Evolutionary conservation across 2,888 invertebrate species (phyloP), one percentile per base, ranked within the genome.

Genomic region (Eumerus sabulonum): DNA sequence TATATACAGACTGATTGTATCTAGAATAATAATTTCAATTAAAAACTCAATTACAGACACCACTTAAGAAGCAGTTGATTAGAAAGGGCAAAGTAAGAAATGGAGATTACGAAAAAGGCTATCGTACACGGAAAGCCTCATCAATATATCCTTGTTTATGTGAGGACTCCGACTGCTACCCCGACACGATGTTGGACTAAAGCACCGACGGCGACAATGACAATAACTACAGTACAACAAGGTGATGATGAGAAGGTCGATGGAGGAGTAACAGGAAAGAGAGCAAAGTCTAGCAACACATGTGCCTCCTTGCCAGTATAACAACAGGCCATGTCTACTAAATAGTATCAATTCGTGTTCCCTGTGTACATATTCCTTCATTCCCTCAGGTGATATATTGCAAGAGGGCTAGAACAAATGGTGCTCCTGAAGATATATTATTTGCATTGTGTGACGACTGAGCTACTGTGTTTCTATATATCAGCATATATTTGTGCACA

Each of bases 1-100:
- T n/a, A n/a, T 27, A 27, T 27, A 27, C 7, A 27, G 27, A 27
- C 27, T 27, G 27, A 27, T 7, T 36, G 27, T 64, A 70, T 66
- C 79, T 73, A 63, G 76, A 82, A 83, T 76, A 79, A 82, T 82
- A 83, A 82, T 84, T 84, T 76, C 82, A 84, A 84, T 84, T 84
- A 84, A 84, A 84, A 83, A 84, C 82, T 82, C 82, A 84, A 83
- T 84, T 83, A 83, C 70, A 82, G 82, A 79, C 82, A 82, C 68
- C 82, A 82, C 81, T 84, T 82, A 53, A 77, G 64, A 56, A 60
- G 47, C 66, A 79, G 57, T 56, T 77, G 77, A 77, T 77, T 56
- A 81, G 27, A 60, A 40, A 63, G 19, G 9, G 17, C n/a, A 45
- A 38, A 54, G 56, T 14, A 53, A 56, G 9, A 50, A 47, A 45